phyloP scores from a whole-genome alignment of 2,888 invertebrate genomes.

The Clepsis dumicolana region DNA sequence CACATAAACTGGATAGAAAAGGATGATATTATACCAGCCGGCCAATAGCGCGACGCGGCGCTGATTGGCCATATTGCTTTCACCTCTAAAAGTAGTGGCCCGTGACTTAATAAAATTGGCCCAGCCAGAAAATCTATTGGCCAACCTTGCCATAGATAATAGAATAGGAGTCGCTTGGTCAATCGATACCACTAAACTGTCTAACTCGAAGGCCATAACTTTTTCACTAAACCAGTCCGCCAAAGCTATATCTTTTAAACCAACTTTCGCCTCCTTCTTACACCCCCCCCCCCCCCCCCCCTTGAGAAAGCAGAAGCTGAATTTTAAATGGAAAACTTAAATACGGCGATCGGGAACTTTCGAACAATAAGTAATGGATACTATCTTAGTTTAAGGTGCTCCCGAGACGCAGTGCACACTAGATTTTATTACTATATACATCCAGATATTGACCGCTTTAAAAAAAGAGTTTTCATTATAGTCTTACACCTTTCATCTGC shows the following conservation, averaged over 20 bases:
- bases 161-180: not conserved
- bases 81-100: too few species aligned
- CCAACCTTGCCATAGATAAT: too few species aligned
- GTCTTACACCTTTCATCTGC: too few species aligned
- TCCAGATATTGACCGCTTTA: not conserved
- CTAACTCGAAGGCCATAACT: not conserved
- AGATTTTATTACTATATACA: not conserved
- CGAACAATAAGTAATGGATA: slow-evolving; percentile 57
- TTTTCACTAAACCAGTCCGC: slow-evolving; percentile 22
- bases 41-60: too few species aligned
- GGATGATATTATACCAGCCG: too few species aligned
- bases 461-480: too few species aligned
- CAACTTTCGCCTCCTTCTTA: slow-evolving; percentile 8
- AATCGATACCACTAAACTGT: not conserved
- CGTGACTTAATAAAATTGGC: too few species aligned
- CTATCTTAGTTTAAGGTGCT: slow-evolving; percentile 46
- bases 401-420: not conserved
- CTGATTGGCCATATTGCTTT: too few species aligned
- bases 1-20: too few species aligned
- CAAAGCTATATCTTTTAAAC: slow-evolving; percentile 20
- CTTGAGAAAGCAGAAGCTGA: slow-evolving; percentile 48
- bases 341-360: slow-evolving; percentile 55
- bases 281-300: slow-evolving; percentile 34
- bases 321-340: slow-evolving; percentile 62
- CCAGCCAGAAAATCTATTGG: too few species aligned